A percentile compares a stretch with the other conserved stretches of the same genome.
These are phyloP conservation scores for Eubasilissa regina DNA, from an alignment of 1,140 invertebrate species.

Conservation along the genomic window DNA sequence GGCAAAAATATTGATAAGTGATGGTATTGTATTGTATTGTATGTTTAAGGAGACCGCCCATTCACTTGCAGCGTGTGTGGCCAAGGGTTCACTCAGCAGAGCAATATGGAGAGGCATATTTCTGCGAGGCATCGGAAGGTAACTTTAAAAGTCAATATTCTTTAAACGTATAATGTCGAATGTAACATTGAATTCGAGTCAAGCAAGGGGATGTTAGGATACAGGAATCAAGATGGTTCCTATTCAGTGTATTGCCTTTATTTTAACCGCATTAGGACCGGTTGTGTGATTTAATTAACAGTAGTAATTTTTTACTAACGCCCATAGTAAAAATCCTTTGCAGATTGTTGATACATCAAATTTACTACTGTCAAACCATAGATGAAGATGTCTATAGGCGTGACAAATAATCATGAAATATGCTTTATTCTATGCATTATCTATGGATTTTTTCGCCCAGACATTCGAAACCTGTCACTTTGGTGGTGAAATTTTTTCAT, in stretches of 20 bases:
- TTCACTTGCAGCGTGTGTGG: constrained; percentile 50
- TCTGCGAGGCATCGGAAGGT: constrained; percentile 51
- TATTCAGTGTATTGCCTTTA: background rate
- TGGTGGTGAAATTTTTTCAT: no score
- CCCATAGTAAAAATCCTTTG: no score
- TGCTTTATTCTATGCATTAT: no score
- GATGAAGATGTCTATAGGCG: no score
- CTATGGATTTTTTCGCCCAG: no score
- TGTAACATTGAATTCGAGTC: background rate
- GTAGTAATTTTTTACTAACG: no score
- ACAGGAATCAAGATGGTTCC: background rate
- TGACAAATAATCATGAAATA: no score
- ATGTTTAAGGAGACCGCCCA: constrained; percentile 46
- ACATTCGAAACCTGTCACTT: no score
- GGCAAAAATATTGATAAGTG: background rate
- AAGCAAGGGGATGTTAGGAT: background rate
- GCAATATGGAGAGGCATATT: constrained; percentile 54
- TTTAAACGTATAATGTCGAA: background rate
- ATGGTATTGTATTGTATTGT: constrained; percentile 7
- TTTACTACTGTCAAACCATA: no score
- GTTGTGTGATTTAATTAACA: background rate
- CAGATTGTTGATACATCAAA: no score
- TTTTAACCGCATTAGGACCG: background rate
- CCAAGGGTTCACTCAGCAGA: constrained; percentile 49
- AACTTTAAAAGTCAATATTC: background rate